phyloP scores from a whole-genome alignment of 1,140 invertebrate genomes.

The Hormaphis cornu region DNA sequence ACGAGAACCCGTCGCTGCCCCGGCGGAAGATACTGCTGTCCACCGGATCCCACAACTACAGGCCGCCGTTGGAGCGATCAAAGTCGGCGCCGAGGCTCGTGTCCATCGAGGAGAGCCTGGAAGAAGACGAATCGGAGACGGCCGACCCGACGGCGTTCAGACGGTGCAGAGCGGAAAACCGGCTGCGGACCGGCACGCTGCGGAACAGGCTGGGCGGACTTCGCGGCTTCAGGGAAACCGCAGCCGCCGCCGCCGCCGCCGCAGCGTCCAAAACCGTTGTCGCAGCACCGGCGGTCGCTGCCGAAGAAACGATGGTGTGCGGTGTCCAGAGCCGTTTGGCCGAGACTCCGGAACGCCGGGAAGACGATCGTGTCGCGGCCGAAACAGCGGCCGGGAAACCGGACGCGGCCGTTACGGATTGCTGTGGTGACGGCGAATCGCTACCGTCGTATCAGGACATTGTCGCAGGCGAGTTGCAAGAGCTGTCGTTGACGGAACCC shows the following conservation, averaged over 20 bases:
- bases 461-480: background rate
- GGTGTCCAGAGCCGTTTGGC: background rate
- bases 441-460: background rate
- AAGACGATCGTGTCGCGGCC: background rate
- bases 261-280: no score
- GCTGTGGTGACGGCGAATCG: background rate
- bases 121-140: slow-evolving; percentile 60
- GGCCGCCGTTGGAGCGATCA: slow-evolving; percentile 84
- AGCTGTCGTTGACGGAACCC: background rate
- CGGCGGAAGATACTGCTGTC: slow-evolving; percentile 67
- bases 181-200: slow-evolving; percentile 20
- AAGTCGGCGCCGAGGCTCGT: slow-evolving; percentile 91
- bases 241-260: background rate
- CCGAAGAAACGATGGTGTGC: no score
- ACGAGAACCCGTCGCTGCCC: slow-evolving; percentile 74
- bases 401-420: no score
- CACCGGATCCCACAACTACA: slow-evolving; percentile 69
- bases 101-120: slow-evolving; percentile 84
- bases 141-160: background rate
- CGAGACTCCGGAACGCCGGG: background rate
- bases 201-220: slow-evolving; percentile 27
- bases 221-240: background rate
- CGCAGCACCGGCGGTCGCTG: background rate
- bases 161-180: background rate
- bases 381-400: background rate